Conservation (phyloP, 2,888 invertebrate species). For the Callyntrura sp. region DNA sequence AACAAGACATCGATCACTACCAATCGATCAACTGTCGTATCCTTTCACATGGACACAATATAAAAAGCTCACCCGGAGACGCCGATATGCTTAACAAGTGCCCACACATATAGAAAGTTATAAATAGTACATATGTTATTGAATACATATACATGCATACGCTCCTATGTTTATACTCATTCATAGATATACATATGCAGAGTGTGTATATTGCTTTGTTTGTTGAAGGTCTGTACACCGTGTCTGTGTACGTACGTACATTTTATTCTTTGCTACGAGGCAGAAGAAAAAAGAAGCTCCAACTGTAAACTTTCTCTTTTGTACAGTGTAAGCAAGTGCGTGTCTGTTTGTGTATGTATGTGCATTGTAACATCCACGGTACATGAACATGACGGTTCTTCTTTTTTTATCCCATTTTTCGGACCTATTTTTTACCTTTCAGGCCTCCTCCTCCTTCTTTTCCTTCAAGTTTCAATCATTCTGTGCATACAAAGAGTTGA, state of each 20-base stretch:
- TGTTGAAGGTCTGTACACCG: background rate
- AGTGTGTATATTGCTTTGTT: background rate
- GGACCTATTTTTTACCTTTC: slow-evolving; percentile 37
- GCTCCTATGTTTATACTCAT: background rate
- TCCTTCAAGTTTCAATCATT: slow-evolving; percentile 59
- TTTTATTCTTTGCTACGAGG: background rate
- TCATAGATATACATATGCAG: background rate
- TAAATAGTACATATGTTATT: background rate
- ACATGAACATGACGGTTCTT: slow-evolving; percentile 69
- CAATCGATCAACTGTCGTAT: slow-evolving; percentile 84
- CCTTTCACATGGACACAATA: slow-evolving; percentile 72
- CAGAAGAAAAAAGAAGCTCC: background rate
- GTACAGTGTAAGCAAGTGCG: slow-evolving; percentile 28
- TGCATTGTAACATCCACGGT: slow-evolving; percentile 68
- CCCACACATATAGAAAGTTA: background rate
- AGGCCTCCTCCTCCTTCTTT: slow-evolving; percentile 13
- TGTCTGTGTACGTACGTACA: background rate
- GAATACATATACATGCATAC: background rate
- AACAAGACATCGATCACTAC: slow-evolving; percentile 84
- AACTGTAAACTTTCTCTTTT: slow-evolving; percentile 47
- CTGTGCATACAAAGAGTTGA: background rate
- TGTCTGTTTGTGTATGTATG: slow-evolving; percentile 46
- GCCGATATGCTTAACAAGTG: background rate
- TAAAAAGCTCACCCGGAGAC: background rate
- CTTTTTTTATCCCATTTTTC: slow-evolving; percentile 50